phyloP scores from a whole-genome alignment of 2,888 invertebrate genomes.

The Clusia tigrina region DNA sequence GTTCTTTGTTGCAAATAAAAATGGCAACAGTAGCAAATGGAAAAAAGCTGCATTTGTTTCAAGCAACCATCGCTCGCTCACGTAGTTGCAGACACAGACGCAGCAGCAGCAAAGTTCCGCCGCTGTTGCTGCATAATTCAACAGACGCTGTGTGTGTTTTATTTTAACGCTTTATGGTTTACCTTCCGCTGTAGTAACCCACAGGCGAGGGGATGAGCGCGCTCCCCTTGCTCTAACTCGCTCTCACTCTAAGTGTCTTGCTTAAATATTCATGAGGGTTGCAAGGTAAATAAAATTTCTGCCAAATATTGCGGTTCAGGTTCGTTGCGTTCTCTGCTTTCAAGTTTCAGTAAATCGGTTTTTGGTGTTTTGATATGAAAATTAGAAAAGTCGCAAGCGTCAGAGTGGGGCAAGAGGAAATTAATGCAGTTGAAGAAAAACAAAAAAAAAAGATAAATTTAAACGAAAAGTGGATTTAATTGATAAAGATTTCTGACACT shows the following conservation, averaged over 20 bases:
- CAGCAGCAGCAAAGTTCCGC: not conserved
- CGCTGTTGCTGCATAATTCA: conserved; percentile 51
- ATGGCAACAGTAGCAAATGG: not conserved
- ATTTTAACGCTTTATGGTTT: conserved; percentile 35
- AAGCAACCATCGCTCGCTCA: not conserved
- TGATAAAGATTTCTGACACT: no score
- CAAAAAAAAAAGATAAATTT: no score
- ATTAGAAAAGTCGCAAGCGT: conserved; percentile 15
- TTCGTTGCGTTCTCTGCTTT: conserved; percentile 44
- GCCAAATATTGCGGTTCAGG: conserved; percentile 53
- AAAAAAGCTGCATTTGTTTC: conserved; percentile 4
- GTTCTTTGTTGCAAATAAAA: not conserved
- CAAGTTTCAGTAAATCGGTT: not conserved
- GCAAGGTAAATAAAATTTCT: conserved; percentile 36
- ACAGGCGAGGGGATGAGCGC: not conserved
- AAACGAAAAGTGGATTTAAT: no score
- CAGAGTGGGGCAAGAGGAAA: conserved; percentile 15
- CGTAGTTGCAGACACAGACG: not conserved
- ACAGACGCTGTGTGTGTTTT: conserved; percentile 41
- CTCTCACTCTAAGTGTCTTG: conserved; percentile 25
- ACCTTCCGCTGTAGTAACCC: conserved; percentile 34
- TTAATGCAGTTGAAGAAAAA: conserved; percentile 15
- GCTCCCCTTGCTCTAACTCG: not conserved
- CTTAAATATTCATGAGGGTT: conserved; percentile 59
- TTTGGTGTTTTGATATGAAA: not conserved